Base-by-base conservation (phyloP, 2,797 vertebrate species). In the Acrocephalus scirpaceus region DNA sequence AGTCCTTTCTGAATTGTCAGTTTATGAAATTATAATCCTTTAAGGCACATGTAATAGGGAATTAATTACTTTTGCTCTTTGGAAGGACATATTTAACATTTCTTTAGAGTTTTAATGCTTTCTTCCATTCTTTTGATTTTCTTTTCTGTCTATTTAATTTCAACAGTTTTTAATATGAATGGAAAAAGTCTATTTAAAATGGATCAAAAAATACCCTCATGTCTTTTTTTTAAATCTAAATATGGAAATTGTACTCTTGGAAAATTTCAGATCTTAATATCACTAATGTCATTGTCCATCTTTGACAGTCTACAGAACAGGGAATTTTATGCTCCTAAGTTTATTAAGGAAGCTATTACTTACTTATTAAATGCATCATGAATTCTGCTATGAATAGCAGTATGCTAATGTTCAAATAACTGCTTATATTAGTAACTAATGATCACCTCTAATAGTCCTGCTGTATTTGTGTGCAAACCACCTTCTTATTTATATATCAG, bases 371-470 rank as follows among this genome's bases (percentile, higher is more conserved):
- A 77, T 2, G 16, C 72, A 50, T 92, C 86, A 91, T 91, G 89
- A 90, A 88, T 88, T 91, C 78, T 50, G 30, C 79, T 80, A 75
- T 88, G 82, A 91, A 90, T 95, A 91, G 90, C 42, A 88, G 54
- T 88, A 86, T 80, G 94, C 80, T 91, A 95, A 92, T 88, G 61
- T 74, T 95, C 75, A 92, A 80, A 78, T 91, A 93, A 80, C 69
- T 88, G 93, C 82, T 94, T 90, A 47, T 92, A 85, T 96, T 89
- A 92, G 72, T 73, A 91, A 93, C 78, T 96, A 96, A 93, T 95
- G 81, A 94, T 92, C 85, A 89, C 29, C 29, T 89, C 53, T 94
- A 92, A 94, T 87, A 88, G 34, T 47, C 50, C 26, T 71, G 73
- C 87, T 91, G 86, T 92, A 95, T 91, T 93, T 95, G 82, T 92